Evolutionary conservation across 2,797 vertebrate genomes (phyloP).

Genomic region (Todus mexicanus): DNA sequence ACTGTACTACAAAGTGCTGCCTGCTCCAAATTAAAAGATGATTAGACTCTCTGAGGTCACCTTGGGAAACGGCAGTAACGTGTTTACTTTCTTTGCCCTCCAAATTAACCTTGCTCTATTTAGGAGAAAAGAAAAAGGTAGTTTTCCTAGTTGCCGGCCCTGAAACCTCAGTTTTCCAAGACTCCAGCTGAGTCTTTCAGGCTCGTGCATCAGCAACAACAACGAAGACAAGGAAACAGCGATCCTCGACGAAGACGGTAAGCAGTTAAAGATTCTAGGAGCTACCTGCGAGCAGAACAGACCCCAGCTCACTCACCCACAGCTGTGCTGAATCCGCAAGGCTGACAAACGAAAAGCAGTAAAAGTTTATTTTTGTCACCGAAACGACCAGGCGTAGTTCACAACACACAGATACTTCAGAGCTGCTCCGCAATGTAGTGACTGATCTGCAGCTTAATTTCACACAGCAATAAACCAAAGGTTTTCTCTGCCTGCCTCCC

Average conservation of each 20-base stretch:
- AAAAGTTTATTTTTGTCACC: neutral
- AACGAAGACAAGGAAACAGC: neutral
- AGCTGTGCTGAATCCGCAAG: neutral
- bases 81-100: conserved; percentile 4
- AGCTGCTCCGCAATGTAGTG: neutral
- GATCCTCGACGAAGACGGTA: neutral
- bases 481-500: neutral
- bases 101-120: neutral
- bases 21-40: neutral
- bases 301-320: neutral
- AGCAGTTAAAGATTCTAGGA: neutral
- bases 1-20: neutral
- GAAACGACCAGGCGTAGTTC: neutral
- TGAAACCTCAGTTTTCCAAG: neutral
- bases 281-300: neutral
- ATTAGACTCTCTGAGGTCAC: neutral
- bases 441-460: neutral
- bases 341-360: neutral
- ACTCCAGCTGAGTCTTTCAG: neutral
- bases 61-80: neutral
- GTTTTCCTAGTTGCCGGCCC: neutral
- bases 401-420: neutral
- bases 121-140: neutral
- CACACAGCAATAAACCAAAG: neutral
- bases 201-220: neutral